Evolutionary conservation across 2,888 invertebrate species (phyloP), one percentile per base, ranked within the genome.

Genomic region (Phymatocera aterrima): DNA sequence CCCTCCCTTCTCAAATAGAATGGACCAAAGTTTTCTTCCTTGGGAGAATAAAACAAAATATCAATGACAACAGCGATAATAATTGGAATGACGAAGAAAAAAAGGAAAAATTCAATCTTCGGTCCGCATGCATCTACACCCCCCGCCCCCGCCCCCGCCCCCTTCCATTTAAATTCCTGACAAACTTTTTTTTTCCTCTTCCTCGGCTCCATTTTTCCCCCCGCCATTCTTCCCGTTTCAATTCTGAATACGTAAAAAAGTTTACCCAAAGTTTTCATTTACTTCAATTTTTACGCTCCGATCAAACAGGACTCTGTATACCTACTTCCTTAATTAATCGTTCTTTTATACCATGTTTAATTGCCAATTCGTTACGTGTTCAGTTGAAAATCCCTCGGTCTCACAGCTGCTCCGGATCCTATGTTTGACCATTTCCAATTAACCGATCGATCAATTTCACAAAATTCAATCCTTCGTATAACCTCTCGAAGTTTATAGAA

Each of bases 401-500:
- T 72, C 31, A 64, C 43, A 10, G 8, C 37, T 64, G 61, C 37
- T 28, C 68, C 46, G 15, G 24, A 70, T 48, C 51, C 48, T 34
- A 28, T 72, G 68, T 46, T 68, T 68, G 31, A 51, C 34, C 48
- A 51, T 48, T n/a, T 72, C 24, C 72, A 31, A 72, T 31, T 51
- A 72, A 51, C 72, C 18, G 34, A 51, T 72, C 72, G 68, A 68
- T 72, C 48, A 72, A 51, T 72, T 31, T 31, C 72, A 68, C 46
- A 18, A 10, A 18, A 64, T 64, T 64, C 43, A 40, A n/a, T n/a
- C n/a, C n/a, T n/a, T 31, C 31, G 12, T 28, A 31, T 12, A 31
- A 21, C 51, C 51, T 48, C 48, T 51, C 48, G 48, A 21, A 31
- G 43, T 43, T 18, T 15, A 8, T 28, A 46, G 46, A 43, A 46